Evolutionary conservation across 1,140 invertebrate species (phyloP), one percentile per base, ranked within the genome.

Genomic region (Helicoverpa armigera): DNA sequence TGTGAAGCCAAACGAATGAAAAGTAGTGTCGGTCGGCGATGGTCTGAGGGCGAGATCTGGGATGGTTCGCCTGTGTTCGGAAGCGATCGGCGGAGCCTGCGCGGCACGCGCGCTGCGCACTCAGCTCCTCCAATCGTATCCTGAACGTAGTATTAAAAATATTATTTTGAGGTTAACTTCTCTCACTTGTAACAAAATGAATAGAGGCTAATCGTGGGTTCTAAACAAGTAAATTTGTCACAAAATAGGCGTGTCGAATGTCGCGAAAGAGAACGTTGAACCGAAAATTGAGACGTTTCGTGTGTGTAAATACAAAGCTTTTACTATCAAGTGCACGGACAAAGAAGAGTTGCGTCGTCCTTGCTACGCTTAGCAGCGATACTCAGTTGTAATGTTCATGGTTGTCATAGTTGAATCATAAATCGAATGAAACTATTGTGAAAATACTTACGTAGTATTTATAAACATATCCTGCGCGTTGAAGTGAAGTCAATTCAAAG

Each of bases 221-320:
- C 80, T 56, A 69, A 86, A 88, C 35, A 58, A 31, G 2, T 70
- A 69, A 79, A 70, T 79, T 79, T 56, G 80, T 83, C 77, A 14
- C 84, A 86, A 80, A 54, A 84, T 87, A 91, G 84, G 80, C 86
- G 88, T 89, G 87, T 93, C 92, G 92, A 94, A 94, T 94, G 93
- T 94, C 90, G 92, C 92, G 92, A 86, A 93, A 90, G 86, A 90
- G 90, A 89, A 93, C 87, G 80, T 84, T 94, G 79, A 91, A 88
- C 82, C 89, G 92, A 67, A 94, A 94, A 90, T 84, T 94, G 74
- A 90, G 92, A 91, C 92, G 93, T 90, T 94, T 94, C 92, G 91
- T 94, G 93, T 94, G 93, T 94, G 92, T 94, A 93, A 94, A 94
- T 94, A 94, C 93, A 89, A 94, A 94, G 91, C 92, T 94, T 87